Evolutionary conservation across 2,888 invertebrate species (phyloP).

Genomic region (Drosophila parthenogenetica): DNA sequence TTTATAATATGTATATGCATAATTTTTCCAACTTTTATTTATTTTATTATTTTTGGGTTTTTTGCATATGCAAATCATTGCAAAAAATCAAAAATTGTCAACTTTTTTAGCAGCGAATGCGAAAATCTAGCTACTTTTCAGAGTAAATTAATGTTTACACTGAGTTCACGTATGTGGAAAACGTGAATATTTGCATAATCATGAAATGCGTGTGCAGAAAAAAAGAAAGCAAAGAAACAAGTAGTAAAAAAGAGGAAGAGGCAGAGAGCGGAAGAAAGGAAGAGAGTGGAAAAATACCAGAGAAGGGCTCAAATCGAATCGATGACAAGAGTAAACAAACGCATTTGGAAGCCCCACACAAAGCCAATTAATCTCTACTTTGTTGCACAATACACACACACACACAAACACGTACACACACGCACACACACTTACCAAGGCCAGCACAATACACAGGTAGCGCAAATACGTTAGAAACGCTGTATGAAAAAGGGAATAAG

Average conservation of each 20-base stretch:
- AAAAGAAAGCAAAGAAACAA: slow-evolving; percentile 10
- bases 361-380: slow-evolving; percentile 71
- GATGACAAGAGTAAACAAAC: slow-evolving; percentile 60
- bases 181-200: slow-evolving; percentile 49
- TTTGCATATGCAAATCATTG: slow-evolving; percentile 18
- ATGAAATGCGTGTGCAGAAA: slow-evolving; percentile 27
- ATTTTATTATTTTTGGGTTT: background rate
- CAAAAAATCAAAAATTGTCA: slow-evolving; percentile 18
- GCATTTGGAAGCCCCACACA: slow-evolving; percentile 60
- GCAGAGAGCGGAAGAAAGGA: background rate
- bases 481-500: slow-evolving; percentile 24
- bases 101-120: background rate
- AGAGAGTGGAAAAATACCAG: background rate
- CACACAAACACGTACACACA: background rate
- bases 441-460: slow-evolving; percentile 4
- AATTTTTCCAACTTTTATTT: background rate
- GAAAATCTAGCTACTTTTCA: background rate
- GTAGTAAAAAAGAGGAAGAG: background rate
- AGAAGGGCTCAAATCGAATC: slow-evolving; percentile 46
- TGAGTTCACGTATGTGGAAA: slow-evolving; percentile 20
- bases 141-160: slow-evolving; percentile 34
- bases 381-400: slow-evolving; percentile 50
- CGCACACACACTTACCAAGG: slow-evolving; percentile 13
- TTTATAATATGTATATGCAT: background rate
- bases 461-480: slow-evolving; percentile 26